phyloP scores from a whole-genome alignment of 2,113 vertebrate species.

The Hyaena hyaena region DNA sequence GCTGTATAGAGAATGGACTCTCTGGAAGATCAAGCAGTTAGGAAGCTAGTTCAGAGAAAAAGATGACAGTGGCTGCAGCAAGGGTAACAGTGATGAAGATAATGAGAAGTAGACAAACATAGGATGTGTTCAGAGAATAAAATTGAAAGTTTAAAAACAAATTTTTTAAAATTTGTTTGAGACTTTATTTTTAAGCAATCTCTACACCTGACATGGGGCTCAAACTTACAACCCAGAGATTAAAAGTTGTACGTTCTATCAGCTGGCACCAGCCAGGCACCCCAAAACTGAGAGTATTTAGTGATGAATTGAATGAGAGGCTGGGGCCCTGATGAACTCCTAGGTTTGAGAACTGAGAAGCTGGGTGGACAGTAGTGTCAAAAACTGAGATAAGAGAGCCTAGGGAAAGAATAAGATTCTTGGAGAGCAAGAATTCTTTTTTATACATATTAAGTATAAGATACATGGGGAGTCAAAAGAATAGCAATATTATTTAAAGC shows the following conservation, averaged over 20 bases:
- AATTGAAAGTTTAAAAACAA: no score
- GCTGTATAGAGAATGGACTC: background rate
- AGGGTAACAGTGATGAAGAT: background rate
- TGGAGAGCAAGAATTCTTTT: background rate
- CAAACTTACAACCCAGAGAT: background rate
- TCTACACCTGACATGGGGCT: background rate
- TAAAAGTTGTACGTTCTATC: background rate
- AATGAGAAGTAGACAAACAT: background rate
- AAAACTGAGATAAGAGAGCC: background rate
- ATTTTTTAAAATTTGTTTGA: background rate
- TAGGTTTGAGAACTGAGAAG: background rate
- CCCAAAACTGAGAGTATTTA: background rate
- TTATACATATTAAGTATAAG: background rate
- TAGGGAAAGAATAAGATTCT: background rate
- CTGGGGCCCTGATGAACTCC: background rate
- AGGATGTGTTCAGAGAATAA: background rate
- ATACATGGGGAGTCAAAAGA: background rate
- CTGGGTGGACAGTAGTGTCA: background rate
- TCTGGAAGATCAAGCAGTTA: background rate
- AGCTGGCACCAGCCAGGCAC: background rate
- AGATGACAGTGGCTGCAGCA: background rate
- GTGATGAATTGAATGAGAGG: background rate
- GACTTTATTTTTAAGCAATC: background rate
- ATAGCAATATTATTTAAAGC: background rate
- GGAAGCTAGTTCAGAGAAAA: background rate